Evolutionary conservation across 2,888 invertebrate species (phyloP).

Genomic region (Parelbella ahira): DNA sequence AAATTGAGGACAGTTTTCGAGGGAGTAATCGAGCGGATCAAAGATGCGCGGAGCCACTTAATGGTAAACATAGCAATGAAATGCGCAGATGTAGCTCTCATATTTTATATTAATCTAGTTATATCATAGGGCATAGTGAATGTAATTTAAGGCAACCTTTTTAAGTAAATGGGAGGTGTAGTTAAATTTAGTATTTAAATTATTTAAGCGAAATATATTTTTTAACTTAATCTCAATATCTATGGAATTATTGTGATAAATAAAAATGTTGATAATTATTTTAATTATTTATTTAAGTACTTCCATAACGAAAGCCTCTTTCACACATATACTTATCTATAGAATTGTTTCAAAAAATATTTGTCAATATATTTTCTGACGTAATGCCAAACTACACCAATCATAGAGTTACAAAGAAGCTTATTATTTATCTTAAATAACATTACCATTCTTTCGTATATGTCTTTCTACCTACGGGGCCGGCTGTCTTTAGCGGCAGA

Average conservation of each 20-base stretch:
- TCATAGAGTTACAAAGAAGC: too few species aligned
- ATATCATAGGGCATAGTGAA: not conserved
- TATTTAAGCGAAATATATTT: too few species aligned
- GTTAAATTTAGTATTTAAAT: too few species aligned
- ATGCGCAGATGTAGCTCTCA: constrained; percentile 61
- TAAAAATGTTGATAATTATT: not conserved
- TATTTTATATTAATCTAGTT: constrained; percentile 51
- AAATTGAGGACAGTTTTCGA: constrained; percentile 82
- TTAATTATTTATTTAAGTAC: constrained; percentile 7
- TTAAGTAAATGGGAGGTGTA: too few species aligned
- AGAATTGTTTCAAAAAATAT: too few species aligned
- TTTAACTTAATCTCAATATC: constrained; percentile 7
- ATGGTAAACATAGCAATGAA: constrained; percentile 39
- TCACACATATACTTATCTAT: too few species aligned
- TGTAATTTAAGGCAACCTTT: too few species aligned
- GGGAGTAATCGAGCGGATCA: constrained; percentile 45
- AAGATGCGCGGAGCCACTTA: constrained; percentile 50
- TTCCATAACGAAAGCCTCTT: too few species aligned
- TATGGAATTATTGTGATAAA: constrained; percentile 1
- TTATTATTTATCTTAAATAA: constrained; percentile 1
- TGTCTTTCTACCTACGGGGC: constrained; percentile 40
- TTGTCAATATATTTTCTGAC: too few species aligned
- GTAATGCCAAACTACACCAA: too few species aligned
- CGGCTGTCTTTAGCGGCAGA: constrained; percentile 47
- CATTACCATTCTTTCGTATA: constrained; percentile 10